Base-by-base conservation (phyloP, 2,113 vertebrate genomes). In the Rousettus leschenaultii region DNA sequence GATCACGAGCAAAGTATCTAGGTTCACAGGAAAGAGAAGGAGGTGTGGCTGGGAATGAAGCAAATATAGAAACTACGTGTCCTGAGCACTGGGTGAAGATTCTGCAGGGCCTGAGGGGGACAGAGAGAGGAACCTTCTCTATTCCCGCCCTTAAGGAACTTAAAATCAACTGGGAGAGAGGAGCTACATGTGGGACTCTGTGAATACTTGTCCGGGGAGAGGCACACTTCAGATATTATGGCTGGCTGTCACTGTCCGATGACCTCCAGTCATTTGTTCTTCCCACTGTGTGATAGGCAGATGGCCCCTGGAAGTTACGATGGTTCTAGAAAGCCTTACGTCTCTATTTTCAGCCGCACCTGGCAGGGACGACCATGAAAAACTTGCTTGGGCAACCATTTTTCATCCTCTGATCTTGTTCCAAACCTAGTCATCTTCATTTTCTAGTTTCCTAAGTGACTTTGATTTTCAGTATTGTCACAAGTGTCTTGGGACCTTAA, bases 381-480 rank as follows among this genome's bases (percentile, higher is more conserved):
- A 86, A 66, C 86, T 85, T 51, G 53, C 61, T 79, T 82, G 65
- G n/a, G 51, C 22, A 22, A 38, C 26, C 19, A 48, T 8, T 70
- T 82, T 71, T 13, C n/a, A 68, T 38, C 51, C 80, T 88, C 74
- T 28, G 70, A 26, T 16, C 40, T 89, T 83, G 53, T 63, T 65
- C 94, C 65, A 86, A 86, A 45, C 16, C 74, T 28, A 84, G 82
- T 61, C 18, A 71, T 75, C 61, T 55, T 79, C 57, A 53, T 75
- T 92, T 89, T 59, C 83, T 53, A 51, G 38, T 24, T 89, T 95
- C 90, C 70, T 95, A 92, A 95, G 86, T 93, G 94, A 97, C 78
- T 96, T 97, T 95, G 96, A 89, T 95, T 97, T 97, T 97, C 87
- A 95, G 91, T 94, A 79, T 38, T 95, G 92, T 95, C 91, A 86